Evolutionary conservation across 2,888 invertebrate species (phyloP), one percentile per base, ranked within the genome.

Genomic region (Lithodes maja): DNA sequence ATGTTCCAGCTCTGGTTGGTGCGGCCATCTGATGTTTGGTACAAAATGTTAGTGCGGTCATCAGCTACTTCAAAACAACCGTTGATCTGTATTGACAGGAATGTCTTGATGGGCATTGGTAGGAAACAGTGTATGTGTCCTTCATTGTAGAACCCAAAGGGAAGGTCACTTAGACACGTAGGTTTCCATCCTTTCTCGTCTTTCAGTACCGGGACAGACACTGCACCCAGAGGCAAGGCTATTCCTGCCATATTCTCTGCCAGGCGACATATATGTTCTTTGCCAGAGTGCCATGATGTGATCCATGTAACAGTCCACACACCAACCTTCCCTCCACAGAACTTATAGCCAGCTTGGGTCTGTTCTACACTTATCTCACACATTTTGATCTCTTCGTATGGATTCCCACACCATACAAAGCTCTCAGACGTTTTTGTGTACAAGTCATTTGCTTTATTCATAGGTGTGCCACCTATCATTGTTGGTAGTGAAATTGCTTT

Each of bases 51-150:
- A 61, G 87, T 87, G 49, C 83, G 82, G 78, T 87, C 87, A 68
- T 82, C 82, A 2, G 87, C 83, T 53, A 87, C 83, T 75, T 87
- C 83, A 68, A 87, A 83, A 33, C 52, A 77, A 33, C 87, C 87
- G 53, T 87, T 87, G 2, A 87, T n/a, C 53, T 87, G 87, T 5
- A 83, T 77, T 3, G 83, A 69, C 2, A 87, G 55, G 17, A 68
- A 17, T 52, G 82, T 87, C 49, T 71, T 77, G 12, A 87, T 55
- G 33, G 87, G 83, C 49, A 87, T 55, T 68, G 87, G 87, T 12
- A 87, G 54, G 53, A 87, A 87, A 68, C 87, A 87, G 33, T 87
- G 87, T 17, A 87, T 75, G 75, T 83, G 83, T 68, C 87, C 77
- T 69, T 87, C 55, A 49, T 12, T 75, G 74, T 87, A 87, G 68